Conservation (phyloP, 2,113 vertebrate genomes). For the Romanogobio albipinnatus region DNA sequence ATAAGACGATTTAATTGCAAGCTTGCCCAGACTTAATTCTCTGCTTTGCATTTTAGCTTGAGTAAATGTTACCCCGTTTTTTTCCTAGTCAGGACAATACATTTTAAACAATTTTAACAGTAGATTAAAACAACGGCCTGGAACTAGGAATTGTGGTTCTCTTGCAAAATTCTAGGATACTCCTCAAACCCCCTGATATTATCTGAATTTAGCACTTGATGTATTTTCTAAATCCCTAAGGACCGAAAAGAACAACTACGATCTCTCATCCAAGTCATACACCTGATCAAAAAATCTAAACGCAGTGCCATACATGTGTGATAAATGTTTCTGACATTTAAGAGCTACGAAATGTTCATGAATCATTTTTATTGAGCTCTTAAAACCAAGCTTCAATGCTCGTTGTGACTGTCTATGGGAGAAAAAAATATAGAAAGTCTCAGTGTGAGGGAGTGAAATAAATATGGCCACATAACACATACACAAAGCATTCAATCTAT, state of each 20-base stretch:
- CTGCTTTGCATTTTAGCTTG: slow-evolving; percentile 3
- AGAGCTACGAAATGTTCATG: background rate
- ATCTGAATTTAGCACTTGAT: background rate
- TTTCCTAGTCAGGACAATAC: background rate
- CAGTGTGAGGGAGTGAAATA: background rate
- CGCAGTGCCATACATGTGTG: background rate
- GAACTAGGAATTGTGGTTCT: background rate
- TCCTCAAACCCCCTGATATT: background rate
- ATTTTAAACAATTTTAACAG: background rate
- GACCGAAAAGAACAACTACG: background rate
- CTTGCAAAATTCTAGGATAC: background rate
- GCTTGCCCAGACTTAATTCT: background rate
- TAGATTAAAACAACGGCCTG: background rate
- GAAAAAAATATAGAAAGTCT: background rate
- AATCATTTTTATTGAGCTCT: slow-evolving; percentile 19
- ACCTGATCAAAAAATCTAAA: background rate
- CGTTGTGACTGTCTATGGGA: background rate
- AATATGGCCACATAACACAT: background rate
- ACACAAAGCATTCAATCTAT: background rate
- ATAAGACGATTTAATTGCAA: background rate
- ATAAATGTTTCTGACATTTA: slow-evolving; percentile 5
- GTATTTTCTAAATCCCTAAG: background rate
- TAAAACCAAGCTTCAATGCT: slow-evolving; percentile 1
- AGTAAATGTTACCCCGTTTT: background rate
- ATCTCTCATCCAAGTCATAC: background rate